These are phyloP conservation scores for Rhimphoctona megacephalus DNA, from an alignment of 2,888 invertebrate species.

Conservation along the genomic window DNA sequence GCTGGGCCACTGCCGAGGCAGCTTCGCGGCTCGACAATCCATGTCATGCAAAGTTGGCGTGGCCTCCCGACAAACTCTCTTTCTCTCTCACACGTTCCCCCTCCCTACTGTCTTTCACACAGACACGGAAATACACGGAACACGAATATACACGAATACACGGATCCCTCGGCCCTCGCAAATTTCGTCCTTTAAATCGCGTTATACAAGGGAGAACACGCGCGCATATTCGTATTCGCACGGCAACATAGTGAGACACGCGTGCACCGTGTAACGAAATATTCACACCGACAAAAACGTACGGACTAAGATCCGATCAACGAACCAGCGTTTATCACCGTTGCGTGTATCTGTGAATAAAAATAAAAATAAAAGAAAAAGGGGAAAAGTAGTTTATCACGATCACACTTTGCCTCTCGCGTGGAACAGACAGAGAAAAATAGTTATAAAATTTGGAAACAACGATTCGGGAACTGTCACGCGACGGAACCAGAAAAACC, in stretches of 20 bases:
- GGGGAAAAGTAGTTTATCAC: background rate
- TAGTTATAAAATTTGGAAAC: background rate
- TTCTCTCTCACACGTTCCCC: constrained; percentile 38
- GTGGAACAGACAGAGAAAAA: background rate
- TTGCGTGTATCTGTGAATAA: constrained; percentile 13
- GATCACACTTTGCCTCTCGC: background rate
- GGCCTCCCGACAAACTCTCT: constrained; percentile 67
- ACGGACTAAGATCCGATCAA: background rate
- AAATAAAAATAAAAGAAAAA: background rate
- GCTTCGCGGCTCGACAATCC: constrained; percentile 75
- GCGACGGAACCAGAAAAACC: background rate
- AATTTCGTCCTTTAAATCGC: constrained; percentile 17
- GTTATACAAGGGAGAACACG: constrained; percentile 31
- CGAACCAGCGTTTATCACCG: constrained; percentile 3
- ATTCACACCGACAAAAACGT: background rate
- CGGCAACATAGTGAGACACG: constrained; percentile 33
- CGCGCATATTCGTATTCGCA: constrained; percentile 19
- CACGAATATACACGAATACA: constrained; percentile 3
- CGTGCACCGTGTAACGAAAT: constrained; percentile 46
- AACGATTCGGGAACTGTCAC: background rate
- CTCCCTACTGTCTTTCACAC: constrained; percentile 59
- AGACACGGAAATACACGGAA: background rate
- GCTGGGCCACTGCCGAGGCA: constrained; percentile 82
- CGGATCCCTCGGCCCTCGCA: constrained; percentile 37
- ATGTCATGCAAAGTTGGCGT: constrained; percentile 68